Conservation (phyloP, 2,797 vertebrate species). For the Danio albolineatus region DNA sequence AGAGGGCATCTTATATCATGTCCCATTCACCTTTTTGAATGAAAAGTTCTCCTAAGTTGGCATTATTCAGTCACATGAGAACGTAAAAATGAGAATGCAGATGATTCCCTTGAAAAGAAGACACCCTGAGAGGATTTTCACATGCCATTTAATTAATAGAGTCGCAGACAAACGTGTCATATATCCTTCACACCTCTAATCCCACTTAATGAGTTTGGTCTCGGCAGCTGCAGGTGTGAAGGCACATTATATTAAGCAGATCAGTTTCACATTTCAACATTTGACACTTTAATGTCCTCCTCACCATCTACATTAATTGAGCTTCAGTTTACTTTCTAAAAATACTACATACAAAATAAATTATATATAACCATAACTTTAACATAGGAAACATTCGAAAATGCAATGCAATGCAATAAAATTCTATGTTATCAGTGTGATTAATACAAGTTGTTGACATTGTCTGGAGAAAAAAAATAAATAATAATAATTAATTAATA, state of each 20-base stretch:
- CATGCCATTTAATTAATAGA: not conserved
- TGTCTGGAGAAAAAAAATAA: no score
- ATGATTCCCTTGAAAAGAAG: not conserved
- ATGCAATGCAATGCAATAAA: not conserved
- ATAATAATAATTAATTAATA: no score
- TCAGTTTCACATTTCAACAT: slow-evolving; percentile 29
- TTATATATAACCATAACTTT: not conserved
- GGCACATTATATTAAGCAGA: slow-evolving; percentile 22
- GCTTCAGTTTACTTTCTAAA: not conserved
- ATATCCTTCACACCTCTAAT: slow-evolving; percentile 31
- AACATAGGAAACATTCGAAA: not conserved
- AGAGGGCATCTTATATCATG: not conserved
- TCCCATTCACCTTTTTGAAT: not conserved
- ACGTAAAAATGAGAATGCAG: not conserved
- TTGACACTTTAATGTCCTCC: slow-evolving; percentile 2
- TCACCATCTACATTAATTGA: not conserved
- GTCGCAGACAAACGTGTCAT: not conserved
- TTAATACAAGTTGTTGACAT: no score
- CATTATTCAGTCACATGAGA: not conserved
- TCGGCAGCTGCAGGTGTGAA: slow-evolving; percentile 28
- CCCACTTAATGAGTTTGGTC: slow-evolving; percentile 17
- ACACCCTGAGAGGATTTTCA: not conserved
- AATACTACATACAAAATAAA: not conserved
- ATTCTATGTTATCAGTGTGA: not conserved
- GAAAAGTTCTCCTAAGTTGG: no score